Base-by-base conservation (phyloP, 2,888 invertebrate genomes). In the Oscheius myriophilus region DNA sequence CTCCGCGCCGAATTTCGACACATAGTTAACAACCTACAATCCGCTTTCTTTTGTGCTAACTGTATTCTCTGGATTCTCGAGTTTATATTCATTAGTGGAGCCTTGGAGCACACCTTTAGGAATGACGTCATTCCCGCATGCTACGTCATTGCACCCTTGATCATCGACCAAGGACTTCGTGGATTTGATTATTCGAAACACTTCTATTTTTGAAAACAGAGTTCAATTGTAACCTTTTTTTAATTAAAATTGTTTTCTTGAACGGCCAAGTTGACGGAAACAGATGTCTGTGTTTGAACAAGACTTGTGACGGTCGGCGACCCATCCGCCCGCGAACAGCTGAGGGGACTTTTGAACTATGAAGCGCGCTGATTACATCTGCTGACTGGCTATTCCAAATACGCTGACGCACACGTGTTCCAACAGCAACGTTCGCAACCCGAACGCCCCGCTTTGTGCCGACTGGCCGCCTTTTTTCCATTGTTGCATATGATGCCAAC, bases 261-360 rank as follows among this genome's bases (percentile, higher is more conserved):
- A 33, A 6, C 33, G 3, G 33, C 33, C 33, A 33, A 33, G 33
- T 33, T 33, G 33, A 33, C 33, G 33, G 33, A 33, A 33, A 25
- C 61, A 61, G 49, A 49, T 61, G 46, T 61, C 33, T 61, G 26
- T 61, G 21, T 61, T 61, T 61, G 61, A 49, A 61, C 26, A 61
- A 39, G 45, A 16, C 61, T 61, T 49, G 49, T 61, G 59, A 59
- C 59, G 9, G 59, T 59, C 33, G 61, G 39, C 61, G 46, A 49
- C 61, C 49, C 61, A n/a, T 46, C 53, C 16, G 52, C 18, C 33
- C 9, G 18, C 18, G 26, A 39, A 26, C 61, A 49, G n/a, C 58
- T 33, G 23, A 18, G 46, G 33, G n/a, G 49, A 49, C 49, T 23
- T 49, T 23, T 45, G 46, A 61, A 25, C 61, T 39, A 33, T 61